Evolutionary conservation across 1,140 invertebrate species (phyloP).

Genomic region (Ceratina australensis): DNA sequence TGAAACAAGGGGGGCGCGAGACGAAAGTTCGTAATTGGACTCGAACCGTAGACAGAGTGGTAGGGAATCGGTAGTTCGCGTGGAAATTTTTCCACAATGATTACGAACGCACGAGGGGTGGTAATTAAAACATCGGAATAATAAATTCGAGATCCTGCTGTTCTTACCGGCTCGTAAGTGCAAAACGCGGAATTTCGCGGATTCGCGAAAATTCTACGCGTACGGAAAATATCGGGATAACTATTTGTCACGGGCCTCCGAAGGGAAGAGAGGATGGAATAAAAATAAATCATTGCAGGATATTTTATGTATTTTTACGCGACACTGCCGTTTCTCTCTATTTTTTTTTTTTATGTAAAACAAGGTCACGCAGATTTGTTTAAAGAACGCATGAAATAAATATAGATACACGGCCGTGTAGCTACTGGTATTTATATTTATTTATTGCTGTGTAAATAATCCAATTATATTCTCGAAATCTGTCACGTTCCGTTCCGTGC

Average conservation of each 20-base stretch:
- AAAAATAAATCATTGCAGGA: no score
- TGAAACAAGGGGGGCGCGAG: slow-evolving; percentile 43
- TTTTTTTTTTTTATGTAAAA: slow-evolving; percentile 3
- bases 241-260: not conserved
- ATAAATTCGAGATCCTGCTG: not conserved
- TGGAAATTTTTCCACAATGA: slow-evolving; percentile 47
- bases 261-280: not conserved
- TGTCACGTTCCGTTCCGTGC: not conserved
- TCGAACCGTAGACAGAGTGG: slow-evolving; percentile 43
- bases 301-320: no score
- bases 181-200: not conserved
- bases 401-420: not conserved
- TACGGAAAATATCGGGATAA: not conserved
- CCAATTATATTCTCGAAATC: not conserved
- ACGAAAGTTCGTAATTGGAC: slow-evolving; percentile 67
- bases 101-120: slow-evolving; percentile 8
- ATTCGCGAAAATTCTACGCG: not conserved
- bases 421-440: slow-evolving; percentile 20
- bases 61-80: slow-evolving; percentile 23
- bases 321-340: not conserved
- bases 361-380: not conserved
- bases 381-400: not conserved
- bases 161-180: not conserved
- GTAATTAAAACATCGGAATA: slow-evolving; percentile 36
- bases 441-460: slow-evolving; percentile 8